Conservation (phyloP, 2,113 vertebrate species). For the Prolemur simus region DNA sequence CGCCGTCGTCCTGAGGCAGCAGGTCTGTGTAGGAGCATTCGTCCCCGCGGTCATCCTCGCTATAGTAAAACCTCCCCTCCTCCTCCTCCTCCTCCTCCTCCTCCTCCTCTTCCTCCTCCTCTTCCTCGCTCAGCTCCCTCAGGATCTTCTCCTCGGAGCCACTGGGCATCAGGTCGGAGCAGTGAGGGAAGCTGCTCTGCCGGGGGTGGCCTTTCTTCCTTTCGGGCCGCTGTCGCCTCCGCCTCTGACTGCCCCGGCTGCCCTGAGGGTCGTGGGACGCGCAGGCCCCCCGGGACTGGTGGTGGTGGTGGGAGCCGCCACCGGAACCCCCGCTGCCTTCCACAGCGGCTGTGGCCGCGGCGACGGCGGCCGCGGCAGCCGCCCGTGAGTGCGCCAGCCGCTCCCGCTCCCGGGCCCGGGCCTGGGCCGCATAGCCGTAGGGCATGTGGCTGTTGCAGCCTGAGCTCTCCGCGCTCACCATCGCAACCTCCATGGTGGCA, state of each 20-base stretch:
- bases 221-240: conserved; percentile 61
- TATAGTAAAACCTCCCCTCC: conserved; percentile 87
- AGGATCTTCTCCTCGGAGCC: conserved; percentile 97
- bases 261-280: conserved; percentile 79
- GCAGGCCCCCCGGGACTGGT: conserved; percentile 86
- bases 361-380: conserved; percentile 83
- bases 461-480: conserved; percentile 96
- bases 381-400: conserved; percentile 88
- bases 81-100: conserved; percentile 87
- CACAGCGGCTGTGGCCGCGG: conserved; percentile 88
- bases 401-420: conserved; percentile 92
- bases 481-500: conserved; percentile 95
- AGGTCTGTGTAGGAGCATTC: conserved; percentile 90
- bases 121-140: conserved; percentile 93
- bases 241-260: conserved; percentile 76
- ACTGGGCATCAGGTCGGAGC: conserved; percentile 94
- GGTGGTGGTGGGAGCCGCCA: conserved; percentile 87
- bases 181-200: conserved; percentile 85
- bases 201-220: conserved; percentile 78
- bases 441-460: conserved; percentile 97
- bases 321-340: conserved; percentile 82
- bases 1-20: conserved; percentile 86
- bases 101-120: conserved; percentile 90
- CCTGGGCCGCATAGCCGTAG: conserved; percentile 93
- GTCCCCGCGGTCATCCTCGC: conserved; percentile 91